Evolutionary conservation across 1,140 invertebrate genomes (phyloP), one percentile per base, ranked within the genome.

Genomic region (Halesus radiatus): DNA sequence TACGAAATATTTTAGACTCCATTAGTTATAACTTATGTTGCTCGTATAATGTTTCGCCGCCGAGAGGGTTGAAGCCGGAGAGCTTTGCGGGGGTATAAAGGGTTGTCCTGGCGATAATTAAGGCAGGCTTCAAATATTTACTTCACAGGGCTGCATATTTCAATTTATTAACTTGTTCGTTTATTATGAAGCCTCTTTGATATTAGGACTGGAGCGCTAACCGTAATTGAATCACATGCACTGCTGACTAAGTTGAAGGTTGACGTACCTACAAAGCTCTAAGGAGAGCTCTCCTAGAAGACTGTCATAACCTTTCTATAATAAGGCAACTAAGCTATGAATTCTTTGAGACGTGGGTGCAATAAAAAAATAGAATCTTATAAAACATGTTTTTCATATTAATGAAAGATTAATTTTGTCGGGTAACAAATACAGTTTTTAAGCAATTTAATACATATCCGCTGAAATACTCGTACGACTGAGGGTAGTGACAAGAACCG

Each of bases 1-100:
- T 72, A 68, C 20, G 29, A 77, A 81, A 81, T 81, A 81, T 81
- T 81, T 81, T 62, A 75, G 68, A 72, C 56, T 78, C 76, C 80
- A 81, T 81, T 81, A 81, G 76, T 75, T 78, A 75, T 66, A 75
- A 81, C 54, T 70, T 70, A 64, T 78, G 68, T 81, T 76, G 54
- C 68, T 75, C 66, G 68, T 74, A 81, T 81, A 75, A 75, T 68
- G 70, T 74, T 56, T 68, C 72, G 76, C 66, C 16, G 62, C 62
- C 26, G 16, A 64, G 62, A 29, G 26, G 73, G 54, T 62, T 56
- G 75, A 54, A 29, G 75, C 20, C 75, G 75, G 10, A 45, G 52
- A 50, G 54, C 26, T 26, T 77, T 45, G 75, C 32, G 60, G 60
- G 23, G 54, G 20, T 7, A 64, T 64, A 64, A 64, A 70, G 66